These are phyloP conservation scores for Geodia barretti DNA, from an alignment of 37 sponge, comb jelly and placozoan species.

Conservation along the genomic window DNA sequence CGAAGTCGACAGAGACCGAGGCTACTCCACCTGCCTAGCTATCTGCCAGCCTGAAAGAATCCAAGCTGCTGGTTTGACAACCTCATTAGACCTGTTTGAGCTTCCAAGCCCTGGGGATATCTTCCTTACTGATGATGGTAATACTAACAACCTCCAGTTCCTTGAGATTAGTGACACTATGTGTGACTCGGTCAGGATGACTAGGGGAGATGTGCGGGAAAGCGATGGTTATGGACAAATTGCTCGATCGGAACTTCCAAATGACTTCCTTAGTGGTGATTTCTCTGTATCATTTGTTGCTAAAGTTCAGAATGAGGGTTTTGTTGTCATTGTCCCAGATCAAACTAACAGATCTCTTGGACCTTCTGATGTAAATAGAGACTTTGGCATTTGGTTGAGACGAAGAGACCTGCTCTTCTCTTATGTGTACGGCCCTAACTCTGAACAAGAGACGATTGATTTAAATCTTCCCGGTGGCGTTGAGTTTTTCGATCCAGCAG, in stretches of 20 bases:
- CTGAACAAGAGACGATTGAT: neutral
- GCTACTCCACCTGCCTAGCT: conserved; percentile 42
- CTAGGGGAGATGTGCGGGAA: conserved; percentile 2
- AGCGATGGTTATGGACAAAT: conserved; percentile 58
- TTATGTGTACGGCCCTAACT: conserved; percentile 10
- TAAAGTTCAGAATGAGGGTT: conserved; percentile 51
- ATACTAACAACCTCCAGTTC: neutral
- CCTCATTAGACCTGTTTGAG: conserved; percentile 33
- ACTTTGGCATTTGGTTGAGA: conserved; percentile 44
- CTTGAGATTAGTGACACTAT: conserved; percentile 13
- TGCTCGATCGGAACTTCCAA: conserved; percentile 23
- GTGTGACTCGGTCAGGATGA: conserved; percentile 33
- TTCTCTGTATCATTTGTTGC: conserved; percentile 70
- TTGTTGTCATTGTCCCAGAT: conserved; percentile 45
- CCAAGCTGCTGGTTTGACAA: conserved; percentile 25
- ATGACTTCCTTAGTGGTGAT: conserved; percentile 36
- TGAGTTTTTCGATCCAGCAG: conserved; percentile 17
- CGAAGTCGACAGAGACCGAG: conserved; percentile 4
- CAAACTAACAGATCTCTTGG: conserved; percentile 4
- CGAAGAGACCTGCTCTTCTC: conserved; percentile 13
- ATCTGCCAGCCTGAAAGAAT: conserved; percentile 55
- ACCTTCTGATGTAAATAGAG: conserved; percentile 2
- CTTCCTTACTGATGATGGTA: neutral
- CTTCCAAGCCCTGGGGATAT: conserved; percentile 8
- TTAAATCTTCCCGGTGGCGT: neutral